Base-by-base conservation (phyloP, 2,888 invertebrate genomes). In the Cosmia trapezina region DNA sequence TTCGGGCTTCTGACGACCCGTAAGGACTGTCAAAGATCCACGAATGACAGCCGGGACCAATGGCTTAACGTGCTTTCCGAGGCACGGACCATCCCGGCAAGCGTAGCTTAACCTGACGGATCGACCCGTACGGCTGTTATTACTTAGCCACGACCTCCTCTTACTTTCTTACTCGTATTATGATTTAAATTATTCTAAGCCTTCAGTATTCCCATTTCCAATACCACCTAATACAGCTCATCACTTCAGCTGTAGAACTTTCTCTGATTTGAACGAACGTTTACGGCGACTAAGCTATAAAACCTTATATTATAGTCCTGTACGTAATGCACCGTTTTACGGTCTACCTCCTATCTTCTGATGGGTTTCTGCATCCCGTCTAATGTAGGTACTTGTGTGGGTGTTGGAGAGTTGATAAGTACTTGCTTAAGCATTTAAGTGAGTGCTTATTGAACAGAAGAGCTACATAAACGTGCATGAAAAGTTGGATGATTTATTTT, bases 281-380 rank as follows among this genome's bases (percentile, higher is more conserved):
- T 73, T 81, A 81, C 47, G 66, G 51, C 47, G 64, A 11, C 41
- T 47, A 1, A 63, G 59, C 67, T 59, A 62, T 83, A 78, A 84
- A 81, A 60, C 11, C 22, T 62, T 59, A 22, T 49, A 59, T 59
- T 53, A 56, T 54, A n/a, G 49, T 28, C 41, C 12, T 17, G 53
- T 61, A 33, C 41, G 43, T 75, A 47, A 53, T 75, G 76, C 63
- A 49, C 53, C 22, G 19, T 57, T 80, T 80, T 70, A 80, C 51
- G 37, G n/a, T 17, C 6, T 17, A 0, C 7, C 37, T 65, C 49
- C 22, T 66, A 59, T 70, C 76, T 67, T 7, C 6, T 17, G 54
- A 75, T 63, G 14, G 9, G 53, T 45, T 56, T 62, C 53, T 56
- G 45, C 56, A 65, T 78, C 45, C n/a, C 8, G 53, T 28, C 19